These are phyloP conservation scores for Spialia ferax DNA, from an alignment of 2,888 invertebrate species.

Conservation along the genomic window DNA sequence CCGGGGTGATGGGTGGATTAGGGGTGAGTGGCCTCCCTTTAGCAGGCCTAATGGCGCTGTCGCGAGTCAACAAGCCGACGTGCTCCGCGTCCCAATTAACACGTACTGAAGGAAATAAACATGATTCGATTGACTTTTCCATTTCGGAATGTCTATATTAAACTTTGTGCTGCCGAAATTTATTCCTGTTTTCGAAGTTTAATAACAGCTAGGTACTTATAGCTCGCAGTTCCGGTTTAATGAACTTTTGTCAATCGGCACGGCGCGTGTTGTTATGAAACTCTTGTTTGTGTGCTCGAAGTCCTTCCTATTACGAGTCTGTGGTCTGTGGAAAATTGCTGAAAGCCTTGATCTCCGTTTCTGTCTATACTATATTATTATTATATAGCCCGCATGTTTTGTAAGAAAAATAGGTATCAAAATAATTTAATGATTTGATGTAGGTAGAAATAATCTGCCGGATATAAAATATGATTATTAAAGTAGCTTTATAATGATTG, in stretches of 20 bases:
- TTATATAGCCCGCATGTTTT: too few relatives aligned
- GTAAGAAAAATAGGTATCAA: too few relatives aligned
- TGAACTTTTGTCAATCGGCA: slow-evolving; percentile 20
- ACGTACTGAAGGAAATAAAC: slow-evolving; percentile 67
- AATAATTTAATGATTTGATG: too few relatives aligned
- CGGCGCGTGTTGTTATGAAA: slow-evolving; percentile 8
- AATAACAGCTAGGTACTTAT: slow-evolving; percentile 27
- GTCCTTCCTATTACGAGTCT: too few relatives aligned
- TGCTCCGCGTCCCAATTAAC: slow-evolving; percentile 73
- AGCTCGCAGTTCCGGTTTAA: slow-evolving; percentile 9
- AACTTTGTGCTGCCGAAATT: slow-evolving; percentile 25
- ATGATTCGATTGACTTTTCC: slow-evolving; percentile 58
- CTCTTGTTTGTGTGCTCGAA: neutral
- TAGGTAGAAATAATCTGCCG: too few relatives aligned
- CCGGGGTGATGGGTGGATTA: slow-evolving; percentile 32
- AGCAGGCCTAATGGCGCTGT: slow-evolving; percentile 65
- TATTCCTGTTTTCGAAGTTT: slow-evolving; percentile 24
- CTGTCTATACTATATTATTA: too few relatives aligned
- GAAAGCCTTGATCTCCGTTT: too few relatives aligned
- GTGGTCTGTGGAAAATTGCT: too few relatives aligned
- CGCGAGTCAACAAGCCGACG: slow-evolving; percentile 76
- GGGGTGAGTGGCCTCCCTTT: slow-evolving; percentile 48
- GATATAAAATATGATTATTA: too few relatives aligned
- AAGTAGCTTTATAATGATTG: too few relatives aligned
- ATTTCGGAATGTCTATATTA: slow-evolving; percentile 43